A percentile compares a stretch with the other conserved stretches of the same genome.
Evolutionary conservation across 1,140 invertebrate species (phyloP).

Genomic region (Andrena cerasifolii): DNA sequence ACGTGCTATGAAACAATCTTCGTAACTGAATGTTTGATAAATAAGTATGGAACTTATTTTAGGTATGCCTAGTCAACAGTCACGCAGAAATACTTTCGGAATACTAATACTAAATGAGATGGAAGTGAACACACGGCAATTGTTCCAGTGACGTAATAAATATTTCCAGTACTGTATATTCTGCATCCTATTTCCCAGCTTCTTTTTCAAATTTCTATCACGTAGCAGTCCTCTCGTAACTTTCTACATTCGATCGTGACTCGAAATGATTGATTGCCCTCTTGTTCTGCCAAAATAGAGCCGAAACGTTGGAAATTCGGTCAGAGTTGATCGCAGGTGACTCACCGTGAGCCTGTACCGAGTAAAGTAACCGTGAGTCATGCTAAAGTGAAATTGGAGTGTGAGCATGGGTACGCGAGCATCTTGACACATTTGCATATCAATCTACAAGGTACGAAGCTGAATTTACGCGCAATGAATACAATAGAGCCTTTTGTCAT

Average conservation of each 20-base stretch:
- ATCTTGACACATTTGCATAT: constrained; percentile 53
- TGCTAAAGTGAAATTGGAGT: constrained; percentile 41
- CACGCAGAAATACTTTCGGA: too few relatives aligned
- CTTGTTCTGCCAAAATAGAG: background rate
- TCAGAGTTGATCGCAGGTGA: constrained; percentile 8
- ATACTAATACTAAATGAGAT: too few relatives aligned
- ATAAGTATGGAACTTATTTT: too few relatives aligned
- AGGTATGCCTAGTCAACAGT: too few relatives aligned
- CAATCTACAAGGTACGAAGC: constrained; percentile 16
- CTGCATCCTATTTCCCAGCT: background rate
- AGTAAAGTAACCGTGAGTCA: constrained; percentile 42
- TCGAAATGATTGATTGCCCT: background rate
- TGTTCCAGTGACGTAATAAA: too few relatives aligned
- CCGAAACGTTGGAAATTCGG: background rate
- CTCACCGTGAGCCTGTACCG: constrained; percentile 31
- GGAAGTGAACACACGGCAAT: too few relatives aligned
- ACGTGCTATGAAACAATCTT: too few relatives aligned
- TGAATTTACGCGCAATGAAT: constrained; percentile 10
- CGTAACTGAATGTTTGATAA: too few relatives aligned
- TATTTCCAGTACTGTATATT: too few relatives aligned
- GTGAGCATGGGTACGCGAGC: background rate
- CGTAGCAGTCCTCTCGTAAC: too few relatives aligned
- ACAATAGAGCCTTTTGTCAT: constrained; percentile 10
- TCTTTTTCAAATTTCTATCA: background rate
- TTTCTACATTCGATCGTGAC: background rate